Evolutionary conservation across 1,140 invertebrate species (phyloP).

Genomic region (Pseudomyrmex pallidus): DNA sequence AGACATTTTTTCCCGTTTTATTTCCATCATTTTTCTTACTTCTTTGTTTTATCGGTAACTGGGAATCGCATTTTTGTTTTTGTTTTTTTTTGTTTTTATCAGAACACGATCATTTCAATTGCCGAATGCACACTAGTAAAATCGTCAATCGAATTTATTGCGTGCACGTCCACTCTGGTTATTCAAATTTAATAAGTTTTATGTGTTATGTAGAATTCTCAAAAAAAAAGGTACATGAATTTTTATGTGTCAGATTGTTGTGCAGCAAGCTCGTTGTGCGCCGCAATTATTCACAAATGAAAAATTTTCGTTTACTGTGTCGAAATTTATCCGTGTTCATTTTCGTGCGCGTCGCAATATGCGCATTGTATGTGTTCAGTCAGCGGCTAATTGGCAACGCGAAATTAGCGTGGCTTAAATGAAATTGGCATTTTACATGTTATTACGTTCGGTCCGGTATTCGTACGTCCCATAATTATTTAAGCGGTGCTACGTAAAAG

Average conservation of each 20-base stretch:
- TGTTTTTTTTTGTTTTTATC: no score
- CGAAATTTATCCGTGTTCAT: conserved; percentile 3
- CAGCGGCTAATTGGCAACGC: conserved; percentile 29
- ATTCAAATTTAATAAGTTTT: conserved; percentile 8
- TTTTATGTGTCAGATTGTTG: not conserved
- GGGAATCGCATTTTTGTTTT: conserved; percentile 8
- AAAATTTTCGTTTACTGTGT: not conserved
- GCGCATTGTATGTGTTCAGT: not conserved
- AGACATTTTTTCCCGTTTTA: conserved; percentile 48
- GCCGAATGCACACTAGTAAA: not conserved
- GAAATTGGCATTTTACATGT: conserved; percentile 48
- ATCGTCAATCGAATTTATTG: not conserved
- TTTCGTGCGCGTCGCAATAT: not conserved
- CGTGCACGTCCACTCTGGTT: not conserved
- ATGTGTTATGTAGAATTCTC: not conserved
- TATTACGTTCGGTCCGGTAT: not conserved
- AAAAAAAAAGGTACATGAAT: not conserved
- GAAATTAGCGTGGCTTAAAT: conserved; percentile 43
- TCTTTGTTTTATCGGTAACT: conserved; percentile 14
- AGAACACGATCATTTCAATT: not conserved
- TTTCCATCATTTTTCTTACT: not conserved
- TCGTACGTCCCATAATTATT: conserved; percentile 1
- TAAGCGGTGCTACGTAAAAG: not conserved
- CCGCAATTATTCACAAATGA: conserved; percentile 27
- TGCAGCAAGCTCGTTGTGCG: not conserved